These are phyloP conservation scores for Procavia capensis DNA, from an alignment of 2,113 vertebrate genomes.

Conservation along the genomic window DNA sequence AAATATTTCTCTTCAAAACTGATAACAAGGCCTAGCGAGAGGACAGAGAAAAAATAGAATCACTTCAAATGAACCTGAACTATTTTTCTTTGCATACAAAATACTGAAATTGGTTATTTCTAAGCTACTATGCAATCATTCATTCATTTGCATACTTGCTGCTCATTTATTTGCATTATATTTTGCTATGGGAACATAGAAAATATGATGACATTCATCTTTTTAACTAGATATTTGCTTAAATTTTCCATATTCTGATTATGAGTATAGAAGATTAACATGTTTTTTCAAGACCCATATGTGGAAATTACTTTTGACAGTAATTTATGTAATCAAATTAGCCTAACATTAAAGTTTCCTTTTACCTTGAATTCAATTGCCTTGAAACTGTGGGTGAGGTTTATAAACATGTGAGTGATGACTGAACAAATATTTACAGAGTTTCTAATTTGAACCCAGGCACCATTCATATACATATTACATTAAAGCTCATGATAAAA, in stretches of 20 bases:
- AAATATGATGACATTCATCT: slow-evolving; percentile 18
- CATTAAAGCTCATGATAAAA: neutral
- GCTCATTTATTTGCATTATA: slow-evolving; percentile 61
- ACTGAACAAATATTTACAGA: slow-evolving; percentile 38
- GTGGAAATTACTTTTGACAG: slow-evolving; percentile 45
- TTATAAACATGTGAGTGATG: slow-evolving; percentile 20
- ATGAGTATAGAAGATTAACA: slow-evolving; percentile 69
- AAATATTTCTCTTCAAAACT: slow-evolving; percentile 36
- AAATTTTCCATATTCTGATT: slow-evolving; percentile 56
- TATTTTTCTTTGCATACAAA: neutral
- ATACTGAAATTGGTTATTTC: slow-evolving; percentile 43
- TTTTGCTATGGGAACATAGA: slow-evolving; percentile 64
- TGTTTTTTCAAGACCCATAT: slow-evolving; percentile 58
- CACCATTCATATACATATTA: neutral
- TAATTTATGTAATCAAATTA: slow-evolving; percentile 54
- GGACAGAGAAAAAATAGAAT: slow-evolving; percentile 30
- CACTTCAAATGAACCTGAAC: slow-evolving; percentile 41
- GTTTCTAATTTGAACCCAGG: slow-evolving; percentile 24
- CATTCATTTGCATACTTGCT: slow-evolving; percentile 57
- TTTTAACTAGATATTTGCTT: slow-evolving; percentile 62
- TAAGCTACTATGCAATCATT: slow-evolving; percentile 17
- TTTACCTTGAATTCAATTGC: slow-evolving; percentile 33
- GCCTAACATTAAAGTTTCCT: slow-evolving; percentile 57
- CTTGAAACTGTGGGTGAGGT: slow-evolving; percentile 45
- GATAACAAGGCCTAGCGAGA: slow-evolving; percentile 41